Evolutionary conservation across 2,797 vertebrate species (phyloP), one percentile per base, ranked within the genome.

Genomic region (Lepidocolaptes lacrymiger): DNA sequence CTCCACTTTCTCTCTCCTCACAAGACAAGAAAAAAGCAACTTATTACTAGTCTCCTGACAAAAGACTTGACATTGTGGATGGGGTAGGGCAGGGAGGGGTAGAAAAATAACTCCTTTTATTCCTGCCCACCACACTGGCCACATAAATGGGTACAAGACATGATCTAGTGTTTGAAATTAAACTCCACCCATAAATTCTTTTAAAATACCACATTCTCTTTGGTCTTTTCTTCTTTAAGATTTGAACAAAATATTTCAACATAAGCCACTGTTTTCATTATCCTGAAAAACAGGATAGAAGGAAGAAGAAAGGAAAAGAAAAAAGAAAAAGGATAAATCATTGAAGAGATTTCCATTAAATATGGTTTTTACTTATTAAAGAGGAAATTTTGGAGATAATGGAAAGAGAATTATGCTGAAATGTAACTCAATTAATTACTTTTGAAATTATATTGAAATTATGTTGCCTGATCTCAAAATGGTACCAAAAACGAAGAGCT

Each of bases 221-320:
- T 90, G 43, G 8, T 72, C 52, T 84, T 77, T 81, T 86, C 26
- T 64, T 79, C 39, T 85, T 92, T 88, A n/a, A 83, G 44, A 89
- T 49, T 68, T 75, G 21, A 54, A 85, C 39, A 77, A 61, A 91
- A 37, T 48, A 73, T 86, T 96, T 90, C 79, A 95, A 91, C 76
- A 88, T 51, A 78, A 90, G 24, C 49, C 69, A 81, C 58, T 81
- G 56, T 28, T 89, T 84, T 83, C 11, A 16, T 23, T 43, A 89
- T 77, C 37, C 41, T 68, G 27, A 74, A 79, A 94, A 93, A 58
- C 1, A 49, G 24, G 67, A 58, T 68, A 27, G 17, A 37, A 39
- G 34, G 23, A 3, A 30, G 7, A 11, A 19, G 3, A 66, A 59
- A 52, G 69, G 44, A 6, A 34, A 37, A 59, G 16, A 5, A 37